Evolutionary conservation across 2,113 vertebrate genomes (phyloP).

Genomic region (Lasiurus cinereus): DNA sequence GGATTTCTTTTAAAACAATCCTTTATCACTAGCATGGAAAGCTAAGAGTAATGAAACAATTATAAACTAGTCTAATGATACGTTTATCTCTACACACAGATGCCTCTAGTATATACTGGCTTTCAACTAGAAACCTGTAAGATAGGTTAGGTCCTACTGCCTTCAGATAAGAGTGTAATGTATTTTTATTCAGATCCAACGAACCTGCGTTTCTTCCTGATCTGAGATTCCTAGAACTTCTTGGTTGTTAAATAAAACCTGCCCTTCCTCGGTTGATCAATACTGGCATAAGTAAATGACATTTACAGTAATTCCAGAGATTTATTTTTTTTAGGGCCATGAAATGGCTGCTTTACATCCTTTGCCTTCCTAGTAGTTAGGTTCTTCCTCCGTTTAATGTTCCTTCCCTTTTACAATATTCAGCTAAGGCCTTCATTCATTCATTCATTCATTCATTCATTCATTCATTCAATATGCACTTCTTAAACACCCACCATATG

Average conservation of each 20-base stretch:
- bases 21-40: slow-evolving; percentile 26
- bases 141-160: background rate
- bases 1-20: slow-evolving; percentile 6
- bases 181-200: background rate
- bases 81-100: background rate
- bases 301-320: background rate
- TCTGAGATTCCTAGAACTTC: background rate
- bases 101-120: background rate
- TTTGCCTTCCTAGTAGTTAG: background rate
- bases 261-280: background rate
- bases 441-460: slow-evolving; percentile 15
- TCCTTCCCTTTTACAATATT: background rate
- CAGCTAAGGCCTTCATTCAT: background rate
- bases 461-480: background rate
- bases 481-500: background rate
- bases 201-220: background rate
- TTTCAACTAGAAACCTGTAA: background rate
- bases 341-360: background rate
- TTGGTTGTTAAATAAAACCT: slow-evolving; percentile 7
- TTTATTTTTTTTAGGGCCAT: background rate
- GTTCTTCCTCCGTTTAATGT: background rate
- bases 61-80: background rate
- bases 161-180: background rate
- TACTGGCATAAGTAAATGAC: background rate
- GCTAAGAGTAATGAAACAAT: background rate